Base-by-base conservation (phyloP, 2,888 invertebrate genomes). In the Nephrocerus scutellatus region DNA sequence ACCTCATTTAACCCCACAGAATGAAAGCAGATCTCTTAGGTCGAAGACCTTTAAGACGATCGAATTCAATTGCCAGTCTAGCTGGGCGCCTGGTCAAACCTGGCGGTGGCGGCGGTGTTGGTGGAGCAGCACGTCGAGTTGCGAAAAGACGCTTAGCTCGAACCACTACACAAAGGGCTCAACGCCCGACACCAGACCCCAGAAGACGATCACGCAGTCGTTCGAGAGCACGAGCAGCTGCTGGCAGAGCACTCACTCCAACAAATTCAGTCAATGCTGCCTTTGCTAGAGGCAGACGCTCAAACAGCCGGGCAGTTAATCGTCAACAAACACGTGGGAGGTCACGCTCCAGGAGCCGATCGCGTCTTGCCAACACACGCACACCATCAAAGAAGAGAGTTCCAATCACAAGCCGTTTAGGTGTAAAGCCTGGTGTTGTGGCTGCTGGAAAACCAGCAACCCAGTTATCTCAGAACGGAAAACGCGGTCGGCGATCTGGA, bases 21-120 rank as follows among this genome's bases (percentile, higher is more conserved):
- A 68, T 68, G 68, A 63, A 66, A 50, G 68, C 68, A 45, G 68
- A 68, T 56, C 53, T 63, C 41, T 52, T 67, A 43, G 48, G 55
- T 35, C 44, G 41, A 39, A 31, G 45, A 44, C 40, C 46, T 34
- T 43, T 52, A 36, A 62, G 58, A 49, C 63, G 65, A 37, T 50
- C 60, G 15, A 57, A 58, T 45, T 59, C 62, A 18, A 48, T 49
- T 18, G 50, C 55, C 6, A 57, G 54, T 41, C 30, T 61, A 9
- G 45, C 54, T 9, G 56, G 55, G 35, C 63, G 66, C 9, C 44
- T 67, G 32, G 65, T 63, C 10, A 25, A 38, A 3, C 46, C 44
- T 3, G 39, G 39, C 31, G 50, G 56, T 25, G 54, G 58, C 13
- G 55, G 54, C 16, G 44, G 42, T 23, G 51, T 51, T 25, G 58